Evolutionary conservation across 2,113 vertebrate genomes (phyloP).

Genomic region (Excalfactoria chinensis): DNA sequence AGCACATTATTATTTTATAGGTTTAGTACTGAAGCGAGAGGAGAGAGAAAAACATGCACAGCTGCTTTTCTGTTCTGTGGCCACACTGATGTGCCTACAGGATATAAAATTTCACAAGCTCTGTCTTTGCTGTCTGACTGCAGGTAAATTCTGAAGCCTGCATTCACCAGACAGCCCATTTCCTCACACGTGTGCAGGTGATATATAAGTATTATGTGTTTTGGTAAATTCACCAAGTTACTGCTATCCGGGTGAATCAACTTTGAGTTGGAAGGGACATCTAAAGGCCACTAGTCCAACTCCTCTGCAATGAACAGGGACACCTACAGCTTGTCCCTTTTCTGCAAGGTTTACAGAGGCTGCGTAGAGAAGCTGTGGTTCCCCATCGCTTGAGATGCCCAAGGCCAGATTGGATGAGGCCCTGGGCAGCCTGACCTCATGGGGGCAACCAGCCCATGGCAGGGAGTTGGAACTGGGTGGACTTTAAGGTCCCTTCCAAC

Average conservation of each 20-base stretch:
- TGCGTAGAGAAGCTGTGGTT: no score
- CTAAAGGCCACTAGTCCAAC: no score
- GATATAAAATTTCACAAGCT: not conserved
- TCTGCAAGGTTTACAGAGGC: not conserved
- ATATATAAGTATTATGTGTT: not conserved
- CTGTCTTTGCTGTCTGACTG: not conserved
- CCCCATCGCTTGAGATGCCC: no score
- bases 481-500: no score
- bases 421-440: no score
- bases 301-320: no score
- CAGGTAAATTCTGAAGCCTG: not conserved
- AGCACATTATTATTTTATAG: constrained; percentile 52
- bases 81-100: not conserved
- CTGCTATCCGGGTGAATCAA: not conserved
- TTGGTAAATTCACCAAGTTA: not conserved
- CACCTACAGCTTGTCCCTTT: not conserved
- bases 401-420: no score
- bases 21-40: not conserved
- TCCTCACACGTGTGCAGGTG: not conserved
- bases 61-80: constrained; percentile 30
- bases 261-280: not conserved
- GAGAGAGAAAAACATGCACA: constrained; percentile 18
- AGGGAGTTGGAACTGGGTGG: no score
- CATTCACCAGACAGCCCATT: not conserved
- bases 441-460: no score